These are phyloP conservation scores for Asteroscopus sphinx DNA, from an alignment of 2,888 invertebrate species.

Conservation along the genomic window DNA sequence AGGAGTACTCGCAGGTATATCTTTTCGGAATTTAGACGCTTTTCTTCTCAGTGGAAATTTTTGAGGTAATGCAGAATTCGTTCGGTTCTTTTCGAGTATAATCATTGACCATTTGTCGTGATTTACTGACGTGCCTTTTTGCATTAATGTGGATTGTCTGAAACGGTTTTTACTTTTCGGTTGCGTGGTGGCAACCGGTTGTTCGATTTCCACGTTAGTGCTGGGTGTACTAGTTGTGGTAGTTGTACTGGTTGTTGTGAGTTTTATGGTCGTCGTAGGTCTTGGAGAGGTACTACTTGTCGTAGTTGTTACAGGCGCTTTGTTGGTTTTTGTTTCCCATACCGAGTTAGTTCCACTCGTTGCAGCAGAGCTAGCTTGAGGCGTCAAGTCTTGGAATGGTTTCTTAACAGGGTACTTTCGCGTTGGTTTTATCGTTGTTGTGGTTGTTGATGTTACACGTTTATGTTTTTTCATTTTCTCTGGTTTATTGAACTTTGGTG, in stretches of 20 bases:
- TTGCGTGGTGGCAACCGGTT: slow-evolving; percentile 58
- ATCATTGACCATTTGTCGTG: slow-evolving; percentile 80
- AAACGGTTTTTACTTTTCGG: slow-evolving; percentile 79
- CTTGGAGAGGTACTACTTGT: slow-evolving; percentile 53
- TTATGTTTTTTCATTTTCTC: slow-evolving; percentile 82
- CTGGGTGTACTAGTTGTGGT: slow-evolving; percentile 38
- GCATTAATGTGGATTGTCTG: slow-evolving; percentile 80
- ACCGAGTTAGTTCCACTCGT: slow-evolving; percentile 62
- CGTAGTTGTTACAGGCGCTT: slow-evolving; percentile 59
- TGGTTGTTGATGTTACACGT: slow-evolving; percentile 75
- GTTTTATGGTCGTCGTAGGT: slow-evolving; percentile 44
- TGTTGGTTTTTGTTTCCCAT: slow-evolving; percentile 48
- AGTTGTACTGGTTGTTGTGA: slow-evolving; percentile 25
- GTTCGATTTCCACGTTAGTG: slow-evolving; percentile 47
- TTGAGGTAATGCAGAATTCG: slow-evolving; percentile 51
- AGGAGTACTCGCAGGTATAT: slow-evolving; percentile 72
- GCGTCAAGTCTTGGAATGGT: slow-evolving; percentile 73
- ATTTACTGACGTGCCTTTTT: slow-evolving; percentile 85
- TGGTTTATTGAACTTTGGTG: slow-evolving; percentile 76
- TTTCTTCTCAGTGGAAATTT: slow-evolving; percentile 73
- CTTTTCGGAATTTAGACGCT: slow-evolving; percentile 84
- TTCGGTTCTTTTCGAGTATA: slow-evolving; percentile 64
- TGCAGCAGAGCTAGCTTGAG: slow-evolving; percentile 78
- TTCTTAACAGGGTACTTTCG: slow-evolving; percentile 64
- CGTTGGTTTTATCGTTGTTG: slow-evolving; percentile 68